Percentiles rank a stretch among this genome's conserved stretches.
These are phyloP conservation scores for Kuschelorhynchus macadamiae DNA, from an alignment of 2,888 invertebrate genomes.

Conservation along the genomic window DNA sequence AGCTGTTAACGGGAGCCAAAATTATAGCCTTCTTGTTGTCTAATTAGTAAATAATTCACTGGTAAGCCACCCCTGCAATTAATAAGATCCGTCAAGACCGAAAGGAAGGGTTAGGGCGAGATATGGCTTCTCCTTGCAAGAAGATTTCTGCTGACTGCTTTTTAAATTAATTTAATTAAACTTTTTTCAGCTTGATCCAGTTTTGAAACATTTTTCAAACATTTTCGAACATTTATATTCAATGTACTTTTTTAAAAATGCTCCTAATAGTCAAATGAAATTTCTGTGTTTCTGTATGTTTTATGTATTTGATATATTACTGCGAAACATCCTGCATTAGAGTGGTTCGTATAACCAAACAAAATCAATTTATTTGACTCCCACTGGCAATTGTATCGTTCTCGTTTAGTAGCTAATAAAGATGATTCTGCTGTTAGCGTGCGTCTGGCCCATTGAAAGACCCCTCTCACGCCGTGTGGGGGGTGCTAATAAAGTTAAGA, in stretches of 20 bases:
- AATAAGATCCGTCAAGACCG: conserved; percentile 63
- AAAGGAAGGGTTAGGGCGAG: conserved; percentile 46
- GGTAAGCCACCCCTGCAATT: conserved; percentile 70
- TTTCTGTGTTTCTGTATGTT: no score
- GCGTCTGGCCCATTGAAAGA: conserved; percentile 45
- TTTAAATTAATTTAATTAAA: conserved; percentile 25
- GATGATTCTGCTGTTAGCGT: conserved; percentile 57
- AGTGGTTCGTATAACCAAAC: no score
- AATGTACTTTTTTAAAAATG: no score
- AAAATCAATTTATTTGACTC: no score
- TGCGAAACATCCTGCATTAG: no score
- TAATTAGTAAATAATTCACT: conserved; percentile 72
- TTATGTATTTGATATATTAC: no score
- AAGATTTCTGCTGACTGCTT: conserved; percentile 22
- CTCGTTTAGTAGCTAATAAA: conserved; percentile 9
- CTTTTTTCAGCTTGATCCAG: not conserved
- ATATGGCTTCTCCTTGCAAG: conserved; percentile 22
- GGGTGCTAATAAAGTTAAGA: conserved; percentile 68
- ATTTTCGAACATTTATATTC: no score
- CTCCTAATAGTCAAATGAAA: no score
- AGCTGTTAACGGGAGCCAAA: conserved; percentile 59
- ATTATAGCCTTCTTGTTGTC: conserved; percentile 67
- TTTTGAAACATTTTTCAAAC: no score
- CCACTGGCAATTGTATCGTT: conserved; percentile 1
- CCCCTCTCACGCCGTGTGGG: conserved; percentile 51